These are phyloP conservation scores for Phalanger gymnotis DNA, from an alignment of 2,797 vertebrate species.

Conservation along the genomic window DNA sequence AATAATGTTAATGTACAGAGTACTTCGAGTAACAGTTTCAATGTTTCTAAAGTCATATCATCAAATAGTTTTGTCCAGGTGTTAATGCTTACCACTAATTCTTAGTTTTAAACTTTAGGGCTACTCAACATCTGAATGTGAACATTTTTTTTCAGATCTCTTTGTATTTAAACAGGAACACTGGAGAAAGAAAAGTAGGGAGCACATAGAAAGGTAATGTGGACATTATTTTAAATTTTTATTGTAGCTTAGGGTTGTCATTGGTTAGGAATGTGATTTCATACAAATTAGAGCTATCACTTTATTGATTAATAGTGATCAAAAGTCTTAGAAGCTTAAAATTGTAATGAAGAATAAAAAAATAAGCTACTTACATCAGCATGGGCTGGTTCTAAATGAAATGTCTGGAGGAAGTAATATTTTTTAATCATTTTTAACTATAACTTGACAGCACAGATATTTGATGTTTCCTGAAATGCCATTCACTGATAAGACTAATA, in stretches of 20 bases:
- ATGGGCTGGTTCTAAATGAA: neutral
- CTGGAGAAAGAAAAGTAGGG: constrained; percentile 33
- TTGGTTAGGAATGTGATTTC: neutral
- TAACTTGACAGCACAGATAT: neutral
- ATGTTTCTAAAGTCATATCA: neutral
- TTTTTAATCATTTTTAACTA: neutral
- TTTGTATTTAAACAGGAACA: neutral
- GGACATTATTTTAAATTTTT: constrained; percentile 15
- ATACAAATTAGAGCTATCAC: constrained; percentile 29
- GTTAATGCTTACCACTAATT: neutral
- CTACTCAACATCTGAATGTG: neutral
- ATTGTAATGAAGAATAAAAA: constrained; percentile 9
- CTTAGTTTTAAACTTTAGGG: constrained; percentile 40
- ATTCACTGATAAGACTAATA: constrained; percentile 18
- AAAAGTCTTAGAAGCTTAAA: constrained; percentile 41
- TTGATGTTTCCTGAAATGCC: neutral
- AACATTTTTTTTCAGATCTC: constrained; percentile 27
- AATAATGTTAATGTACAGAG: constrained; percentile 41
- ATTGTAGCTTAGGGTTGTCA: constrained; percentile 1
- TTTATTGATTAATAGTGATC: neutral
- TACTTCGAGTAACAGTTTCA: neutral
- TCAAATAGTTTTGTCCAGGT: constrained; percentile 2
- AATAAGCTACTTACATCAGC: neutral
- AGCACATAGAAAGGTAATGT: constrained; percentile 48
- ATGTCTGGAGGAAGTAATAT: constrained; percentile 3